Base-by-base conservation (phyloP, 2,888 invertebrate genomes). In the Drosophila algonquin region DNA sequence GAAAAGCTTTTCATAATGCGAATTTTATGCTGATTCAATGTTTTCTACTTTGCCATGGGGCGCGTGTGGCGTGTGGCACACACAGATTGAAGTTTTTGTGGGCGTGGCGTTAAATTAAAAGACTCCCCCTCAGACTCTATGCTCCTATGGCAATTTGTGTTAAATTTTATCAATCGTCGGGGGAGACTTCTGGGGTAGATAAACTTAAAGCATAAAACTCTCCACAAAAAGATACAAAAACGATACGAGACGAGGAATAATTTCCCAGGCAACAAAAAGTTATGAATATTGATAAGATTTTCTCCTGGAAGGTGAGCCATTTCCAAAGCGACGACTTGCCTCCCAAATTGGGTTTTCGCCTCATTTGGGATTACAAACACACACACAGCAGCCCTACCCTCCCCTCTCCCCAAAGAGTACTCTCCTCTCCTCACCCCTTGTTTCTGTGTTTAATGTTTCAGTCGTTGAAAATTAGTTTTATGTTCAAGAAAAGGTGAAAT, bases 11-110 rank as follows among this genome's bases (percentile, higher is more conserved):
- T 81, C 77, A 87, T 86, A 89, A 86, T 89, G 89, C 77, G 75
- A 61, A 89, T 81, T 86, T 89, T 89, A 86, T 86, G 85, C 89
- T 89, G 89, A 86, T 89, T 86, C 86, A 89, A 89, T 89, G 87
- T 89, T 73, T 73, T 76, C 68, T 65, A 64, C 67, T 57, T 56
- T 69, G 65, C 53, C 63, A 46, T 73, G 54, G 52, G 27, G 47
- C 64, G 74, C 52, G 21, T 21, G 21, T n/a, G 2, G 21, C 21
- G 60, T 69, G 73, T 46, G 48, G 62, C 76, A 63, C n/a, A 40
- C 40, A 40, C 67, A 85, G 82, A 87, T 75, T 88, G 75, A 65
- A 87, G 84, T 58, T 75, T n/a, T 14, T 8, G 35, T 12, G 70
- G 76, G 74, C 80, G 69, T 60, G 47, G 87, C 87, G 89, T 88